Conservation (phyloP, 2,888 invertebrate species). For the Apamea crenata region DNA sequence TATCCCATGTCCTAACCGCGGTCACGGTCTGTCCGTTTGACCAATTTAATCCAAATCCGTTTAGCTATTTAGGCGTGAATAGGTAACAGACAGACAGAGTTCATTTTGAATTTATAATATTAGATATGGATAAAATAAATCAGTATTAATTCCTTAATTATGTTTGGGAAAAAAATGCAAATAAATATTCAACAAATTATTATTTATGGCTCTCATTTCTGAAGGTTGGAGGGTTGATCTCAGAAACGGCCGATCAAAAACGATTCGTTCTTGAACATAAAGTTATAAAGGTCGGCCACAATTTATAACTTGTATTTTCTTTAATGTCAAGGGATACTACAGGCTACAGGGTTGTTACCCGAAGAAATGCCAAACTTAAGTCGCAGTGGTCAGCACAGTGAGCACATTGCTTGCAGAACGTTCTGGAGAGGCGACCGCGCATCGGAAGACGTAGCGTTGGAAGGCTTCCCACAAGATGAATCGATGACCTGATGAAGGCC, state of each 20-base stretch:
- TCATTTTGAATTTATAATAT: neutral
- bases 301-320: conserved; percentile 15
- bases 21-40: too few relatives aligned
- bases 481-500: too few relatives aligned
- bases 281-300: conserved; percentile 17
- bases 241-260: conserved; percentile 13
- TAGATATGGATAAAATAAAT: neutral
- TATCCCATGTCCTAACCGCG: too few relatives aligned
- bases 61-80: too few relatives aligned
- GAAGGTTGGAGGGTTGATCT: conserved; percentile 10
- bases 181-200: neutral
- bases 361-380: neutral
- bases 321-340: conserved; percentile 29
- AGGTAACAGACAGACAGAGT: too few relatives aligned
- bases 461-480: too few relatives aligned
- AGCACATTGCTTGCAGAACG: too few relatives aligned
- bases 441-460: too few relatives aligned
- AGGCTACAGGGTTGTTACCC: neutral
- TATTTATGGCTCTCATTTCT: neutral
- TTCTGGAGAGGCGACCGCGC: too few relatives aligned
- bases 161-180: neutral
- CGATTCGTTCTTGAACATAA: conserved; percentile 13
- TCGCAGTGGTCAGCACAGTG: too few relatives aligned
- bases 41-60: too few relatives aligned
- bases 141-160: neutral